Base-by-base conservation (phyloP, 1,140 invertebrate genomes). In the Phortica variegata region DNA sequence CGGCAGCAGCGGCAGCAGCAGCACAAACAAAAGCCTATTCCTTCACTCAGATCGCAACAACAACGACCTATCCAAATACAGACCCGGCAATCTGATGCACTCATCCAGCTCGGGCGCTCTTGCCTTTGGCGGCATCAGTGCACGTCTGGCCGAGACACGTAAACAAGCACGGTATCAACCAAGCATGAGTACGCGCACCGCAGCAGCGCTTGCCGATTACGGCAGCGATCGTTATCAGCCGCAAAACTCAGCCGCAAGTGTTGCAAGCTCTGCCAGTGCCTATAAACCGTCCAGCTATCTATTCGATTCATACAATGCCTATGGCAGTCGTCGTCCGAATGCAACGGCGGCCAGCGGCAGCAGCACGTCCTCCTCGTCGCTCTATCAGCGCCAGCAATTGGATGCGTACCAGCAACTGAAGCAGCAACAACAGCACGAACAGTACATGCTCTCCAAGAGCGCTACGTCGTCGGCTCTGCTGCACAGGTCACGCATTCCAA, bases 401-500 rank as follows among this genome's bases (percentile, higher is more conserved):
- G 59, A 62, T 44, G 46, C 47, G 10, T 54, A 54, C 42, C 59
- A 65, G 18, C 61, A 63, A 17, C 46, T 48, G 16, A 48, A 59
- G n/a, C 54, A 61, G 19, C 58, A 65, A 48, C 34, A 49, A 19
- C 69, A 65, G 45, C 57, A 69, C 38, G 70, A 73, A 46, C 62
- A 69, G 12, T 65, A 73, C 48, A 43, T 55, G 59, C 55, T 74
- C 51, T 53, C 69, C 7, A 76, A 75, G 56, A 71, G 70, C 48
- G 65, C 74, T 54, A 75, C 71, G 41, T 65, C 65, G 42, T 59
- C 74, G 52, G 66, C 72, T 47, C 56, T 74, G 51, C 72, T 74
- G 53, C 54, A 74, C 54, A 75, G 69, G 61, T 76, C 73, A 60
- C 74, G 74, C 72, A 76, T 76, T 76, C 71, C 74, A 73, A 76